Evolutionary conservation across 2,797 vertebrate species (phyloP), one percentile per base, ranked within the genome.

Genomic region (Esox masquinongy): DNA sequence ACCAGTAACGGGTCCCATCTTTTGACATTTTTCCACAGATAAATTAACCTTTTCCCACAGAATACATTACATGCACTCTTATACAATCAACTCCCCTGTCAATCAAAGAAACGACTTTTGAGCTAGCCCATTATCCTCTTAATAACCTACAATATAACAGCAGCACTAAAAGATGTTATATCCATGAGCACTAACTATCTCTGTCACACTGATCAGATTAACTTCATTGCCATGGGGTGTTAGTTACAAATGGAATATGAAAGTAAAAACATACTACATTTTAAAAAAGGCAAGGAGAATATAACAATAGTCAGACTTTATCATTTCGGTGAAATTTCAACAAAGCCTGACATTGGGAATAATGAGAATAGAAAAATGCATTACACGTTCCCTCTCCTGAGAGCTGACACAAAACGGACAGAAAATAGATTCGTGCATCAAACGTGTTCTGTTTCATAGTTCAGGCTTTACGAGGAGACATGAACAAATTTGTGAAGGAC

Each of bases 281-380:
- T 81, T 88, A 87, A 86, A 89, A 91, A 90, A 87, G 82, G 81
- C 88, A 80, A 6, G 76, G 75, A 74, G 15, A 68, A 74, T 69
- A 70, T 90, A 88, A 88, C 85, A 86, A 90, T 86, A 85, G 82
- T 19, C 74, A 81, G 85, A 82, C 83, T 91, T 76, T 14, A 79
- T 71, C 61, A 70, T 56, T 72, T 50, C 68, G 76, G 80, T 74
- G 83, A 87, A 70, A 80, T 66, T 74, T 73, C 24, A 80, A 81
- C 75, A 47, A 68, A 70, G 66, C 83, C 76, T 76, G 82, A 83
- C 79, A 51, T 79, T 79, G 85, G 68, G 79, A 81, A 85, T 79
- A 77, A 81, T 4, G 70, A 80, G 75, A 75, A 74, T 73, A 59
- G 74, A 50, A 64, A 63, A 78, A 19, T 74, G 26, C 81, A 80